phyloP scores from a whole-genome alignment of 1,140 invertebrate genomes.

The Alviniconcha marisindica region DNA sequence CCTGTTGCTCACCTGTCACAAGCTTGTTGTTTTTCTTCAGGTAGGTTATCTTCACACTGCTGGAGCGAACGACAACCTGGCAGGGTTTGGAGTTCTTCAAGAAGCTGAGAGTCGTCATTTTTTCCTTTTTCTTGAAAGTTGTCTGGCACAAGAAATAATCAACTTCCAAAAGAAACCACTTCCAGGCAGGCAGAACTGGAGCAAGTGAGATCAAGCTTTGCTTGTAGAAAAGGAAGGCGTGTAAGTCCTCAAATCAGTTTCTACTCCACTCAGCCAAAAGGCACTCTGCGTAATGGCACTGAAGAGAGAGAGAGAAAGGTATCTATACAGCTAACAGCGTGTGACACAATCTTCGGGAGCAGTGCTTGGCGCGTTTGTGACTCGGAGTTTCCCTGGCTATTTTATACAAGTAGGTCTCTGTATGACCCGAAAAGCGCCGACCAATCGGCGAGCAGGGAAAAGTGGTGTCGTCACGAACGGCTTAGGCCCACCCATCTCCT shows the following conservation, averaged over 20 bases:
- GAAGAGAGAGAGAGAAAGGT: too few relatives aligned
- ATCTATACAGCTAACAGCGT: too few relatives aligned
- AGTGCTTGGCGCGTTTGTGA: conserved; percentile 4
- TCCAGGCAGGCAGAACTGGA: too few relatives aligned
- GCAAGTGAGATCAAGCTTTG: too few relatives aligned
- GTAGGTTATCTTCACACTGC: conserved; percentile 10
- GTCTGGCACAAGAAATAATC: too few relatives aligned
- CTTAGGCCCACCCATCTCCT: conserved; percentile 15
- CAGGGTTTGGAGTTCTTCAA: conserved; percentile 29
- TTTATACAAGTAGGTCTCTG: conserved; percentile 10
- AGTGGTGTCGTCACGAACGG: conserved; percentile 21
- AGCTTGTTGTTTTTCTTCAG: conserved; percentile 25
- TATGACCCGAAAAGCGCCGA: background rate
- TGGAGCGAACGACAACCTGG: background rate
- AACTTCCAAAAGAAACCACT: too few relatives aligned
- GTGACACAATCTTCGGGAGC: too few relatives aligned
- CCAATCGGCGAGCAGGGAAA: conserved; percentile 27
- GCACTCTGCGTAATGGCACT: too few relatives aligned
- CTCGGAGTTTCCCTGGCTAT: background rate
- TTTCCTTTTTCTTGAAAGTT: too few relatives aligned
- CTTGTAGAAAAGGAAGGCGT: too few relatives aligned
- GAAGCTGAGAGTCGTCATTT: conserved; percentile 20
- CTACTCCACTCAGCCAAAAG: too few relatives aligned
- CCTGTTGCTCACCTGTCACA: background rate
- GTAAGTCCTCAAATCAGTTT: too few relatives aligned